A percentile compares a stretch with the other conserved stretches of the same genome.
Conservation (phyloP, 1,140 invertebrate genomes). For the Drosophila sulfurigaster region DNA sequence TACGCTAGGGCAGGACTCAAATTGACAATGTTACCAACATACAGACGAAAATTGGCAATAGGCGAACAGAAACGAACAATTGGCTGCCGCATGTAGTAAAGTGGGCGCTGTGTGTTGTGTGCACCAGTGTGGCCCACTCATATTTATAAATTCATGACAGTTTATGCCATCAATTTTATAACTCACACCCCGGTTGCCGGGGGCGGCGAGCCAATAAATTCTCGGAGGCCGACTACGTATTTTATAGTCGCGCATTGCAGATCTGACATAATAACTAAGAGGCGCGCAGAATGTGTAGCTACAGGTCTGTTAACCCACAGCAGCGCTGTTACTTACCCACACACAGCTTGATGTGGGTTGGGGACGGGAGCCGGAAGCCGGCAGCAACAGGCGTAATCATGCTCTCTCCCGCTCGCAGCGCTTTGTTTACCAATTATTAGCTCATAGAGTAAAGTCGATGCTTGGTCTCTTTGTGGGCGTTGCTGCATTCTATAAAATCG, state of each 20-base stretch:
- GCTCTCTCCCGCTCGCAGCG: conserved; percentile 10
- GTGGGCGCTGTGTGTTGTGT: too few species aligned
- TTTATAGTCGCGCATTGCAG: conserved; percentile 84
- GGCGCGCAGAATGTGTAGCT: conserved; percentile 78
- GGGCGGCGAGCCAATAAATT: conserved; percentile 83
- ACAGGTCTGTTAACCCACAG: conserved; percentile 58
- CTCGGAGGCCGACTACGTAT: conserved; percentile 74
- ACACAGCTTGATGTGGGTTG: conserved; percentile 2
- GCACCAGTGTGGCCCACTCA: conserved; percentile 48
- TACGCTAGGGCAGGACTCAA: conserved; percentile 55
- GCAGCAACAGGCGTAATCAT: background rate
- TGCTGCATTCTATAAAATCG: conserved; percentile 84
- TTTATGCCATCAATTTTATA: conserved; percentile 84
- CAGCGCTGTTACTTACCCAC: conserved; percentile 56
- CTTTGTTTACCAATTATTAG: conserved; percentile 16
- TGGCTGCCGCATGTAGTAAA: background rate
- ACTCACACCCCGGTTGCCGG: conserved; percentile 72
- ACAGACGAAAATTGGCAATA: conserved; percentile 70
- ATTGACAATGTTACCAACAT: conserved; percentile 81
- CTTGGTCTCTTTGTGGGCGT: conserved; percentile 63
- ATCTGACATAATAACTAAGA: conserved; percentile 84
- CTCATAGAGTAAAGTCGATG: conserved; percentile 15
- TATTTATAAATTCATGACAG: conserved; percentile 78
- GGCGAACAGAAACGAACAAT: conserved; percentile 46
- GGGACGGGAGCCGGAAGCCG: background rate